Base-by-base conservation (phyloP, 2,113 vertebrate genomes). In the Physeter macrocephalus region DNA sequence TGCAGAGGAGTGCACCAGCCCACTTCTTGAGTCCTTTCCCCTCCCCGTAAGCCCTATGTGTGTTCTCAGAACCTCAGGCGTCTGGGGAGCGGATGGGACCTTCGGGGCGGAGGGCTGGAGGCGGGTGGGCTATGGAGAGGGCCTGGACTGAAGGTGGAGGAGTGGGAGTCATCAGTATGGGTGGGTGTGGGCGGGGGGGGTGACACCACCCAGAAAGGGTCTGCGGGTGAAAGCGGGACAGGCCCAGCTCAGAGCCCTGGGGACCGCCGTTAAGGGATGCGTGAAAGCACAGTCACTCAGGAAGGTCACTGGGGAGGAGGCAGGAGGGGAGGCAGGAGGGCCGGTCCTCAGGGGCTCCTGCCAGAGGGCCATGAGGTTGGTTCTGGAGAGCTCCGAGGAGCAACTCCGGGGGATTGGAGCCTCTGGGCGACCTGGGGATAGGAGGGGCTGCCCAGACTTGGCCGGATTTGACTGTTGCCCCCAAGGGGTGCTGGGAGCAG, bases 1-100 rank as follows among this genome's bases (percentile, higher is more conserved):
- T 17, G 36, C 27, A 21, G 13, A n/a, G 59, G n/a, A 49, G 20
- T 34, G 49, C 18, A 3, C 20, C 66, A 1, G 18, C 46, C 36
- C 69, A n/a, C n/a, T 62, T 41, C 54, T 8, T 1, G 0, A 4
- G 14, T 7, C 74, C 57, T 80, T 41, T 49, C 59, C 29, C 82
- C 9, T 9, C 8, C 18, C 49, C 12, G 10, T 20, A 34, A 54
- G 8, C 5, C 17, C 12, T 2, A 0, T 1, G 3, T 25, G 61
- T 5, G 21, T 36, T 36, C 52, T n/a, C 39, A 67, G 85, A 46
- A 41, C 27, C 36, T 29, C 41, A 74, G 34, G 78, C 2, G 46
- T 21, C 82, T 23, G 49, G 57, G 85, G 31, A 39, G 20, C 8
- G 10, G 21, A 23, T n/a, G 23, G 17, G 66, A 4, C 14, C n/a